phyloP scores from a whole-genome alignment of 2,113 vertebrate species.

The Misgurnus mizolepis region DNA sequence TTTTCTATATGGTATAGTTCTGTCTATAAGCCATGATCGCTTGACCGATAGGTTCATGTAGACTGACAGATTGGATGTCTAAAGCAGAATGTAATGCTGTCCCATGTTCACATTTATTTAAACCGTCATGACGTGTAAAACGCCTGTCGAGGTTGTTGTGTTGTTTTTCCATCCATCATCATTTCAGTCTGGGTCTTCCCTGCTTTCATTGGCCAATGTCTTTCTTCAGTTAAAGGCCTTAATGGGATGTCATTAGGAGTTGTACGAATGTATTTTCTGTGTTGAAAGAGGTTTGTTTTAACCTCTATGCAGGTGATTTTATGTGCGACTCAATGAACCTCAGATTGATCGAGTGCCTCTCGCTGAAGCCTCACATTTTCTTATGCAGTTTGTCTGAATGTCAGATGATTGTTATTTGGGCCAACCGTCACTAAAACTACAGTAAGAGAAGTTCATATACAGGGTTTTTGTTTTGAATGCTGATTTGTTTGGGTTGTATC shows the following conservation, averaged over 20 bases:
- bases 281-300: conserved; percentile 39
- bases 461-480: neutral
- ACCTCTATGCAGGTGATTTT: conserved; percentile 70
- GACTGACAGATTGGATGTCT: conserved; percentile 45
- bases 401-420: too few relatives aligned
- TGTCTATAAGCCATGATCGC: conserved; percentile 72
- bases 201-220: neutral
- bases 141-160: too few relatives aligned
- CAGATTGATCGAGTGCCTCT: conserved; percentile 39
- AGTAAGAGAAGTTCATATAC: neutral
- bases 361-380: neutral
- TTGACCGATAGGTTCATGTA: conserved; percentile 52
- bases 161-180: neutral
- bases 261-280: conserved; percentile 32
- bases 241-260: conserved; percentile 27
- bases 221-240: conserved; percentile 9
- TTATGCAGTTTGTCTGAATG: too few relatives aligned
- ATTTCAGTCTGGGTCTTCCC: neutral
- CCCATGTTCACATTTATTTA: neutral
- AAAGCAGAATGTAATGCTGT: conserved; percentile 42
- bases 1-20: conserved; percentile 42
- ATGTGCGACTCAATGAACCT: conserved; percentile 36
- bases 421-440: neutral
- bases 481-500: conserved; percentile 8
- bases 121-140: too few relatives aligned